Base-by-base conservation (phyloP, 2,888 invertebrate genomes). In the Orthonychiurus folsomi region DNA sequence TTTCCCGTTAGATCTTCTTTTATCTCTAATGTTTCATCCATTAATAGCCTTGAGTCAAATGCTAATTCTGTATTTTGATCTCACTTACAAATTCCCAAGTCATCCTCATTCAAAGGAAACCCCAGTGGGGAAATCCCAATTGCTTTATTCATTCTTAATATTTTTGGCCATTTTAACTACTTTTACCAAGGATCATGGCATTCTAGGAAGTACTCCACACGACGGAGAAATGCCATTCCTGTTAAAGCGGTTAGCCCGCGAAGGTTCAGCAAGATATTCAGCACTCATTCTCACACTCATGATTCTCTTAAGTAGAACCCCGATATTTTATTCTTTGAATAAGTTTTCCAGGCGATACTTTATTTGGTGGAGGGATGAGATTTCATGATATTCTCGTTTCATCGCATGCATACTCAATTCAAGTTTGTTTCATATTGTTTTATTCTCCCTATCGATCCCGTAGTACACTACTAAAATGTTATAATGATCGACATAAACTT, bases 351-450 rank as follows among this genome's bases (percentile, higher is more conserved):
- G 20, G 1, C 50, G 20, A 25, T 52, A 58, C 25, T 58, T 58
- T 26, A 53, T 58, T 28, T 62, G 62, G 62, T 62, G 56, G 24
- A 50, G 50, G 20, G 62, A 62, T 27, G 62, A 62, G 57, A 62
- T 62, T 57, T 62, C 62, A 26, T 62, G 52, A 52, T 9, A 5
- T n/a, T 52, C 37, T 37, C 71, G n/a, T n/a, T n/a, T n/a, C n/a
- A n/a, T n/a, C n/a, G n/a, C n/a, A n/a, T n/a, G n/a, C n/a, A n/a
- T n/a, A n/a, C n/a, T n/a, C n/a, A n/a, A n/a, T n/a, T n/a, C n/a
- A n/a, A n/a, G n/a, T n/a, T n/a, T n/a, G n/a, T n/a, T n/a, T n/a
- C n/a, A n/a, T n/a, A n/a, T n/a, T n/a, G n/a, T n/a, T n/a, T n/a
- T n/a, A n/a, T n/a, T n/a, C n/a, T n/a, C n/a, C n/a, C n/a, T n/a